phyloP scores from a whole-genome alignment of 2,113 vertebrate species.

The Dolichotis patagonum region DNA sequence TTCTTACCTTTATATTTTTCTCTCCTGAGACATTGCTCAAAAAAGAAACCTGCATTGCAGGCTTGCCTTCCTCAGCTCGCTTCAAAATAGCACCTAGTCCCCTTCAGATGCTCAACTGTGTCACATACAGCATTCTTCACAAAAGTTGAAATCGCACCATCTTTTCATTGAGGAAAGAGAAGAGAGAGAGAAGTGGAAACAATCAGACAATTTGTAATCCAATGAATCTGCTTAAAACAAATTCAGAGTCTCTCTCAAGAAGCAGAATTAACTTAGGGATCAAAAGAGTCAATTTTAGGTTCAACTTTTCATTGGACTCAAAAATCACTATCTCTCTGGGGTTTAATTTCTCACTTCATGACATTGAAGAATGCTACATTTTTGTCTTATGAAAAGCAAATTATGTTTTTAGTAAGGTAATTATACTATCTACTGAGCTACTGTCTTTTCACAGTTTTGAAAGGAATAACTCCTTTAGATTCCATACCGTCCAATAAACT shows the following conservation, averaged over 20 bases:
- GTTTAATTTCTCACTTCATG: not conserved
- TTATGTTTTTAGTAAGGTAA: not conserved
- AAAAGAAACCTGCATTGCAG: not conserved
- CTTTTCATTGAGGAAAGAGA: constrained; percentile 40
- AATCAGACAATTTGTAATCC: not conserved
- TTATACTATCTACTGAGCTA: not conserved
- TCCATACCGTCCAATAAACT: not conserved
- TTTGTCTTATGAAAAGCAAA: not conserved
- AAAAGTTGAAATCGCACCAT: not conserved
- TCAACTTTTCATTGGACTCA: not conserved
- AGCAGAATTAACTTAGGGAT: not conserved
- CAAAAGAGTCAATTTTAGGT: not conserved
- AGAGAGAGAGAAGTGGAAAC: not conserved
- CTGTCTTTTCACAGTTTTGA: constrained; percentile 32
- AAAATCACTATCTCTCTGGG: not conserved
- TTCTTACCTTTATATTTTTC: not conserved
- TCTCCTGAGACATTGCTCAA: not conserved
- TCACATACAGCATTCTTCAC: not conserved
- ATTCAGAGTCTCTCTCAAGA: not conserved
- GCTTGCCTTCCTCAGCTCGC: not conserved
- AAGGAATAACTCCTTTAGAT: constrained; percentile 23
- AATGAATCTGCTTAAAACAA: constrained; percentile 9
- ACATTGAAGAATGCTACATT: not conserved
- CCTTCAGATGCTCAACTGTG: not conserved
- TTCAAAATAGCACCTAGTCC: not conserved